Evolutionary conservation across 2,113 vertebrate genomes (phyloP).

Genomic region (Scalopus aquaticus): DNA sequence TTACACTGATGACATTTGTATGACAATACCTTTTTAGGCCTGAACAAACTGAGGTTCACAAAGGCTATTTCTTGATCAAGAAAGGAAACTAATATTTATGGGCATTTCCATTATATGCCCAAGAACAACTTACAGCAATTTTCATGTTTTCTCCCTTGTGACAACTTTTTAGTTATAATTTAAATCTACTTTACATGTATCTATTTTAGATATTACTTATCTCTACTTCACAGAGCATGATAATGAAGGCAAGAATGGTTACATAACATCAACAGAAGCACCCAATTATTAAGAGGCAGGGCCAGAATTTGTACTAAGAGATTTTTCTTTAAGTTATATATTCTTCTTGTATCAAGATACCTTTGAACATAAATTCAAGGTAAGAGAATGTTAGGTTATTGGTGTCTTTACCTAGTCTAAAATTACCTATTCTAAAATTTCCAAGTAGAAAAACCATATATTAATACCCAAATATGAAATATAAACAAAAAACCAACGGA

Average conservation of each 20-base stretch:
- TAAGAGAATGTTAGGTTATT: neutral
- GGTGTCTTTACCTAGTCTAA: neutral
- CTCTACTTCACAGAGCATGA: neutral
- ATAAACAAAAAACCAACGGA: neutral
- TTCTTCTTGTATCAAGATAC: neutral
- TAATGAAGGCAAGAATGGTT: slow-evolving; percentile 29
- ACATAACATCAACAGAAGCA: neutral
- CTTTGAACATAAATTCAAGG: slow-evolving; percentile 3
- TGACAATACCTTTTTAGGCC: neutral
- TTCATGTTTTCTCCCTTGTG: neutral
- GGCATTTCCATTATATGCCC: neutral
- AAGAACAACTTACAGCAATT: neutral
- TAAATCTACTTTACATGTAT: too few relatives aligned
- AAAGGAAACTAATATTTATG: neutral
- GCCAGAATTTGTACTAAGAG: slow-evolving; percentile 35
- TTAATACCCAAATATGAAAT: neutral
- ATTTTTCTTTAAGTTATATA: neutral
- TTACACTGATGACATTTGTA: neutral
- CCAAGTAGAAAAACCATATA: neutral
- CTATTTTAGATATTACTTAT: neutral
- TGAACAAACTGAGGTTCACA: neutral
- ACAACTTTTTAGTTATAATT: slow-evolving; percentile 26
- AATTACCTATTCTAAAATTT: neutral
- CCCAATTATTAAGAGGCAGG: slow-evolving; percentile 29
- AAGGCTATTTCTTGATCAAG: neutral